phyloP scores from a whole-genome alignment of 2,113 vertebrate species.

The Turdus rufiventris region DNA sequence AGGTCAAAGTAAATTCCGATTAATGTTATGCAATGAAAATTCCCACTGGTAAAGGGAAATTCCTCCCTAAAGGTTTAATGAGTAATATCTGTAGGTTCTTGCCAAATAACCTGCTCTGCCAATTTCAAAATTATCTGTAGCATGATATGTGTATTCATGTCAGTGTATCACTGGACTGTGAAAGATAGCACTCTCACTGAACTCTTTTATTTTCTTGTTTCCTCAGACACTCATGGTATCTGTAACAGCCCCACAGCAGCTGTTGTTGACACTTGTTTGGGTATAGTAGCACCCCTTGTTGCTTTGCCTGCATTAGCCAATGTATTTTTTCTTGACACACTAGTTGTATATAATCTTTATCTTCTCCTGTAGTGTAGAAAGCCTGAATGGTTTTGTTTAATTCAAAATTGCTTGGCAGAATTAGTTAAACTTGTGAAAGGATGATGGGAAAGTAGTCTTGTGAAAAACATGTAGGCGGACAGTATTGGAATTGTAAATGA shows the following conservation, averaged over 20 bases:
- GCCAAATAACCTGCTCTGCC: background rate
- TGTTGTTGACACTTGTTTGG: background rate
- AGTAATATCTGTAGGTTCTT: background rate
- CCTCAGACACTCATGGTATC: background rate
- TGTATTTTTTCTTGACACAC: background rate
- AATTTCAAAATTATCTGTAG: background rate
- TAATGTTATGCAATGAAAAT: background rate
- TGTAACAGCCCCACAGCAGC: background rate
- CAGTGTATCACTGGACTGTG: background rate
- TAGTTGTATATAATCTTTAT: background rate
- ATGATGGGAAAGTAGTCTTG: constrained; percentile 1
- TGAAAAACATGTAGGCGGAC: constrained; percentile 17
- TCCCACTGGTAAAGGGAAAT: background rate
- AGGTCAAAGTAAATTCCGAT: background rate
- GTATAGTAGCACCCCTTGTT: background rate
- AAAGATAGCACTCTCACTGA: background rate
- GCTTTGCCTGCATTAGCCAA: accelerated
- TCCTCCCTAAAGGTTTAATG: background rate
- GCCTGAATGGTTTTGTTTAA: background rate
- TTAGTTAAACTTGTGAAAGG: background rate
- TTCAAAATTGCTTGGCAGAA: background rate
- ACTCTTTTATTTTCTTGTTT: background rate
- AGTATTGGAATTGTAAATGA: constrained; percentile 14
- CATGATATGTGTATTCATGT: background rate
- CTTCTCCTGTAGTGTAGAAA: background rate